Percentiles rank a stretch among this genome's conserved stretches.
Conservation (phyloP, 2,797 vertebrate species). For the Anguilla megastoma region DNA sequence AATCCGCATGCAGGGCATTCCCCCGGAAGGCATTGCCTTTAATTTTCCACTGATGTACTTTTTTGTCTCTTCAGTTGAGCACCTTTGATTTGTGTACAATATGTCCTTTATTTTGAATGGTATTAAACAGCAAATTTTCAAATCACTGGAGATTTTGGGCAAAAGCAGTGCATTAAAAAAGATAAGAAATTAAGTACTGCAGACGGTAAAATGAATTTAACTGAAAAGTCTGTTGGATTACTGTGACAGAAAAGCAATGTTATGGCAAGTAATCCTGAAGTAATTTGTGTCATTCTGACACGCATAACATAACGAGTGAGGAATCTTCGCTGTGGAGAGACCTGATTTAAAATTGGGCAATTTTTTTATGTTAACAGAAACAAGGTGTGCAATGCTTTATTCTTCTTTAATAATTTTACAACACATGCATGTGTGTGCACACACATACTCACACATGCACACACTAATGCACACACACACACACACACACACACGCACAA, state of each 20-base stretch:
- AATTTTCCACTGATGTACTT: neutral
- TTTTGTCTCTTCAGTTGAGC: neutral
- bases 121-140: neutral
- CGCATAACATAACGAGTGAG: conserved; percentile 44
- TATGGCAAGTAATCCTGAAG: conserved; percentile 18
- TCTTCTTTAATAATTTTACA: conserved; percentile 7
- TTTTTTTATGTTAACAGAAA: conserved; percentile 17
- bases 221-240: conserved; percentile 36
- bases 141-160: neutral
- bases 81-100: neutral
- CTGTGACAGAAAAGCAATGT: conserved; percentile 42
- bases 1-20: neutral
- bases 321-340: conserved; percentile 43
- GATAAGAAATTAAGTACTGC: neutral
- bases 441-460: neutral
- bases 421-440: neutral
- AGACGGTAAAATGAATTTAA: neutral
- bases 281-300: conserved; percentile 48
- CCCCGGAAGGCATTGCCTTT: neutral
- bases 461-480: neutral
- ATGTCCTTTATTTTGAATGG: neutral
- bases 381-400: neutral
- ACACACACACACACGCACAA: neutral
- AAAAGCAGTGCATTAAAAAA: neutral
- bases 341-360: conserved; percentile 38